phyloP scores from a whole-genome alignment of 2,888 invertebrate species.

The Ellobium chinense region DNA sequence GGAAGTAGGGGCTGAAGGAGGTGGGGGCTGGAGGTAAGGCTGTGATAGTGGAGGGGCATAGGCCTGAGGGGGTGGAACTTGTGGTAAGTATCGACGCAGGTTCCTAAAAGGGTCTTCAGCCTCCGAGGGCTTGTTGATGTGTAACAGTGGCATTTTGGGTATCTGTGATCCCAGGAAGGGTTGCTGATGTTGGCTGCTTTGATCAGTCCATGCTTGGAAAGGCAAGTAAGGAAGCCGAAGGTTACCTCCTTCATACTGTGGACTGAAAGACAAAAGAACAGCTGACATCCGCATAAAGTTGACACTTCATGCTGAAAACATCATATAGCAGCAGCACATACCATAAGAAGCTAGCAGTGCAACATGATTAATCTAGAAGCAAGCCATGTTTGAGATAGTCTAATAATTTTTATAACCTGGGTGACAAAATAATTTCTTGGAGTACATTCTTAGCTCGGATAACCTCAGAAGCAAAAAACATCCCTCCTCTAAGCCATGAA shows the following conservation, averaged over 20 bases:
- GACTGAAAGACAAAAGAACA: background rate
- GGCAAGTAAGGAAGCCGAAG: constrained; percentile 16
- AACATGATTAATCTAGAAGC: too few relatives aligned
- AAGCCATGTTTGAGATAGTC: too few relatives aligned
- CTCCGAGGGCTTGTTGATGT: constrained; percentile 7
- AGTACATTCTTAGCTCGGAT: too few relatives aligned
- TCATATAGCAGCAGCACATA: too few relatives aligned
- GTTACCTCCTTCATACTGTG: background rate
- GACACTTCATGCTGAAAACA: background rate
- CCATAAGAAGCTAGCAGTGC: too few relatives aligned
- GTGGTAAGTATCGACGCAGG: constrained; percentile 17
- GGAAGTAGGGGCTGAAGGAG: background rate
- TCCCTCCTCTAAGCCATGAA: too few relatives aligned
- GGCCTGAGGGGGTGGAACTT: constrained; percentile 28
- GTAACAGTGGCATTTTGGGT: constrained; percentile 24
- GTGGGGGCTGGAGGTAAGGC: background rate
- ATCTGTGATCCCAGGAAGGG: background rate
- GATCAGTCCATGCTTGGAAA: constrained; percentile 25
- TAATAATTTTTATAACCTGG: too few relatives aligned
- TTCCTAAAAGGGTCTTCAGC: constrained; percentile 16
- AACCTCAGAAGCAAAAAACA: too few relatives aligned
- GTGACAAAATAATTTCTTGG: too few relatives aligned
- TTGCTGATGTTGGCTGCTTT: background rate
- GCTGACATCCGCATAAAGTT: background rate
- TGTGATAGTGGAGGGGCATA: background rate